Conservation (phyloP, 2,797 vertebrate genomes). For the Trachurus trachurus region DNA sequence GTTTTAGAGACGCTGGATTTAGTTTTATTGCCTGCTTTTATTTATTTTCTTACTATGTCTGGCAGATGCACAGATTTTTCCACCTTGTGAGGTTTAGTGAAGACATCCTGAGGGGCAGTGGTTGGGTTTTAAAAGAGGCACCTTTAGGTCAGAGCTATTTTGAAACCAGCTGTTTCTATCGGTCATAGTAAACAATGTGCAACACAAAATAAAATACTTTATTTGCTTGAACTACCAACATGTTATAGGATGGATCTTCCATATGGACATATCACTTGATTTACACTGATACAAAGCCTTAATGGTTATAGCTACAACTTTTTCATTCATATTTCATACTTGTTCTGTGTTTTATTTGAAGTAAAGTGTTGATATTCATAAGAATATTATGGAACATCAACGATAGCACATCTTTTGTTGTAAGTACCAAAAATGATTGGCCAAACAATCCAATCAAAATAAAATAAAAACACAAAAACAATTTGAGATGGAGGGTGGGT, state of each 20-base stretch:
- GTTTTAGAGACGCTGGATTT: slow-evolving; percentile 57
- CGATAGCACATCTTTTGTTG: background rate
- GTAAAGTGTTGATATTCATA: background rate
- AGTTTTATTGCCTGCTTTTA: slow-evolving; percentile 48
- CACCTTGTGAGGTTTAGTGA: slow-evolving; percentile 37
- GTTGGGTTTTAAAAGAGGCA: slow-evolving; percentile 5
- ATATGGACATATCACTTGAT: background rate
- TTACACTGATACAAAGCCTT: slow-evolving; percentile 4
- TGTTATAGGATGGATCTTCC: background rate
- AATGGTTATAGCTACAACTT: no score
- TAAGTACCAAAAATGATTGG: background rate
- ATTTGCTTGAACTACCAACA: background rate
- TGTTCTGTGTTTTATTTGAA: background rate
- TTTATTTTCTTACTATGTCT: slow-evolving; percentile 53
- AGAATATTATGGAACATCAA: background rate
- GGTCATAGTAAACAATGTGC: slow-evolving; percentile 35
- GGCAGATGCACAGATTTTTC: slow-evolving; percentile 44
- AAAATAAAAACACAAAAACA: no score
- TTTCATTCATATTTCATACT: background rate
- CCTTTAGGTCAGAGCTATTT: slow-evolving; percentile 29
- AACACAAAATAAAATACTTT: background rate
- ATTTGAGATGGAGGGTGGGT: no score
- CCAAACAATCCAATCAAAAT: no score
- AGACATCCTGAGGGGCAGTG: slow-evolving; percentile 17
- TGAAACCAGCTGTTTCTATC: slow-evolving; percentile 11